These are phyloP conservation scores for Steatocranus sp. DNA, from an alignment of 2,797 vertebrate species.

Conservation along the genomic window DNA sequence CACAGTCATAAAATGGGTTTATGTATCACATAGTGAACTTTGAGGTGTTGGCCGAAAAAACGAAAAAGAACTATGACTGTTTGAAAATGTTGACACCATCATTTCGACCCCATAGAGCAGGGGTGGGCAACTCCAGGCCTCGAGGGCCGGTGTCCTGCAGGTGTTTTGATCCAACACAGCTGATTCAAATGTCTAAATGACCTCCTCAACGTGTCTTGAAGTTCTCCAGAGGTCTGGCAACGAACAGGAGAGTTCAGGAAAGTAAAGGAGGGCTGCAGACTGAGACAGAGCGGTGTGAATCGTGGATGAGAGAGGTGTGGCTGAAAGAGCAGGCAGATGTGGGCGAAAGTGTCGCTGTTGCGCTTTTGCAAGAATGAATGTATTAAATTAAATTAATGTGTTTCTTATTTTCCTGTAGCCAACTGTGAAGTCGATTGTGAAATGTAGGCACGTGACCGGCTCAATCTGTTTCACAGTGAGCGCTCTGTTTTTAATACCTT, in stretches of 20 bases:
- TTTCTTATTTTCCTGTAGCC: neutral
- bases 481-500: neutral
- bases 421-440: neutral
- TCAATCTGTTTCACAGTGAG: neutral
- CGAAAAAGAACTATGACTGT: neutral
- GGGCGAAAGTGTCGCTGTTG: accelerated
- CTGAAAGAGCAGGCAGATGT: neutral
- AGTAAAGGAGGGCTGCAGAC: neutral
- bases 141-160: neutral
- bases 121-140: neutral
- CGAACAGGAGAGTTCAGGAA: neutral
- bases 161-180: neutral
- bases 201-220: neutral
- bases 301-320: neutral
- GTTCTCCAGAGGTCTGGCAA: neutral
- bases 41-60: neutral
- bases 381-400: neutral
- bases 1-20: neutral
- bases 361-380: neutral
- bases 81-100: neutral
- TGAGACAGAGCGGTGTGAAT: neutral
- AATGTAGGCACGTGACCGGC: neutral
- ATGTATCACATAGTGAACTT: neutral
- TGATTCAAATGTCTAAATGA: neutral
- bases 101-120: neutral